These are phyloP conservation scores for Cotesia chilonis DNA, from an alignment of 1,140 invertebrate genomes.

Conservation along the genomic window DNA sequence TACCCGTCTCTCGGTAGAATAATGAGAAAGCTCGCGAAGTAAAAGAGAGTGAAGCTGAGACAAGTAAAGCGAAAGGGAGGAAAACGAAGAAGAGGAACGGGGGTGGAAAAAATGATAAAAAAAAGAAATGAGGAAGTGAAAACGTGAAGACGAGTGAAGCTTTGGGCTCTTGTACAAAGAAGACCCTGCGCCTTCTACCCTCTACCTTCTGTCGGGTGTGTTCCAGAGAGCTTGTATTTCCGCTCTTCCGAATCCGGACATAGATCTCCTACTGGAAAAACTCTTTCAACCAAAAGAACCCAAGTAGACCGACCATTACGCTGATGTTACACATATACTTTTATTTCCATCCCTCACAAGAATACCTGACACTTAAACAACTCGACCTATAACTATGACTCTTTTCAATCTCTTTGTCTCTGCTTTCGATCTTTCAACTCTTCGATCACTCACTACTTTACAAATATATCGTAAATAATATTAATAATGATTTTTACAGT, in stretches of 20 bases:
- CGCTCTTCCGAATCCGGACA: constrained; percentile 11
- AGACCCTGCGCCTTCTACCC: too few species aligned
- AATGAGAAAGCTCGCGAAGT: constrained; percentile 22
- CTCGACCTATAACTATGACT: too few species aligned
- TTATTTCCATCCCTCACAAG: too few species aligned
- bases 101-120: too few species aligned
- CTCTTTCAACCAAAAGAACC: constrained; percentile 1
- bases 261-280: not conserved
- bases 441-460: too few species aligned
- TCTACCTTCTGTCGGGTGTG: constrained; percentile 8
- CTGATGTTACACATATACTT: constrained; percentile 1
- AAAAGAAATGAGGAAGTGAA: constrained; percentile 8
- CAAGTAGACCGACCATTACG: not conserved
- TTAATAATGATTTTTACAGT: too few species aligned
- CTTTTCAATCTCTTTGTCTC: too few species aligned
- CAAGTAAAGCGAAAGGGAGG: not conserved
- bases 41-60: not conserved
- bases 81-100: not conserved
- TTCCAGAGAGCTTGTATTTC: constrained; percentile 25
- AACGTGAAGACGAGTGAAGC: not conserved
- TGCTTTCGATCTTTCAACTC: too few species aligned
- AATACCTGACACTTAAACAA: too few species aligned
- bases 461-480: too few species aligned
- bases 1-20: not conserved
- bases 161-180: constrained; percentile 9